Evolutionary conservation across 2,888 invertebrate genomes (phyloP).

Genomic region (Sinhomidia bicolor): DNA sequence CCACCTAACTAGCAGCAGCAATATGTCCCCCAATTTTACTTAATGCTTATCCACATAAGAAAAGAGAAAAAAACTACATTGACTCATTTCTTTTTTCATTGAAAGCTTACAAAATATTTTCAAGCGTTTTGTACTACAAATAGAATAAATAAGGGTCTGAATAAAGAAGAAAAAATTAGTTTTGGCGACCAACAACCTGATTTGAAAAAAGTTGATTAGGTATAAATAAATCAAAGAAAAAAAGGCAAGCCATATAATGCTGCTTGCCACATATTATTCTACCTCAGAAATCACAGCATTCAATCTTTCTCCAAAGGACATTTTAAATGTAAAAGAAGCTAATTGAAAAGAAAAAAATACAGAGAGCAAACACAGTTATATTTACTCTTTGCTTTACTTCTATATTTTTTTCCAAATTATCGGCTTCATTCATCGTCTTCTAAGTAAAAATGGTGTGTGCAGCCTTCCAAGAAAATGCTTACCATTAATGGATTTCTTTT

Average conservation of each 20-base stretch:
- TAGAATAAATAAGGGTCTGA: not conserved
- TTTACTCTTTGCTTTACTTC: not conserved
- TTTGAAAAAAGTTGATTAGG: conserved; percentile 1
- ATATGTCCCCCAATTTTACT: not conserved
- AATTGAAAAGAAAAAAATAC: conserved; percentile 34
- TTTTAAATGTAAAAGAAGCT: conserved; percentile 31
- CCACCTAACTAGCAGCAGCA: not conserved
- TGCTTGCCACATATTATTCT: not conserved
- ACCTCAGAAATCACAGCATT: not conserved
- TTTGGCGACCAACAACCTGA: not conserved
- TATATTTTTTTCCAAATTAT: not conserved
- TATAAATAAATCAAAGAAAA: conserved; percentile 39
- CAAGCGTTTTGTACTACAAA: not conserved
- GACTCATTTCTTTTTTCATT: not conserved
- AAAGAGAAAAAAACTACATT: not conserved
- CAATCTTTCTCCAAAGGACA: not conserved
- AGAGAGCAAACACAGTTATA: not conserved
- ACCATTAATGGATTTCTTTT: not conserved
- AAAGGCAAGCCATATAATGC: not conserved
- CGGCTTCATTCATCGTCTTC: not conserved
- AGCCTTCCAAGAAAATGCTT: not conserved
- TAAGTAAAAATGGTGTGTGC: not conserved
- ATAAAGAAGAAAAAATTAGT: conserved; percentile 13
- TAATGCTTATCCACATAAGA: not conserved
- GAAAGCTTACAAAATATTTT: not conserved